A percentile compares a stretch with the other conserved stretches of the same genome.
Conservation (phyloP, 92 coral and sea anemone genomes). For the Paramuricea clavata region DNA sequence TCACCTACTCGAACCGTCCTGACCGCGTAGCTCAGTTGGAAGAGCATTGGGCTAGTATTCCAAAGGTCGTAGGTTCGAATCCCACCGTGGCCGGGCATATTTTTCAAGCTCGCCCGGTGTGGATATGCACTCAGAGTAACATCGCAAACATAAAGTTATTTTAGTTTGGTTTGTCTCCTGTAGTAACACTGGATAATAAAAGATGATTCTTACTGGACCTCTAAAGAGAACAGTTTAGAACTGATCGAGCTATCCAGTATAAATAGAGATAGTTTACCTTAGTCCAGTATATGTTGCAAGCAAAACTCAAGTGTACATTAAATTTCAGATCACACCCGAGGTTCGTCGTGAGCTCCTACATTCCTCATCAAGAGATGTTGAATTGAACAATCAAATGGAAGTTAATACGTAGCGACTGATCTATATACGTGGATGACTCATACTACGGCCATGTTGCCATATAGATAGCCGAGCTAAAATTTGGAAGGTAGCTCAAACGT, state of each 20-base stretch:
- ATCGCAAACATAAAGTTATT: too few relatives aligned
- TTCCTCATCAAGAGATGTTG: conserved; percentile 86
- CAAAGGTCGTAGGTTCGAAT: too few relatives aligned
- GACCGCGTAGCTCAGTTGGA: too few relatives aligned
- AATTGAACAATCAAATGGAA: conserved; percentile 40
- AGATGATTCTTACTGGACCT: not conserved
- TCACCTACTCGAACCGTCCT: too few relatives aligned
- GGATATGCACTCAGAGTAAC: too few relatives aligned
- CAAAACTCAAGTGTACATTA: not conserved
- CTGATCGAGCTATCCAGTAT: not conserved
- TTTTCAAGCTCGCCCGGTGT: too few relatives aligned
- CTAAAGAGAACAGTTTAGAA: not conserved
- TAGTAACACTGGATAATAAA: not conserved
- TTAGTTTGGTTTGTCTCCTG: not conserved
- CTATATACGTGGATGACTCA: not conserved
- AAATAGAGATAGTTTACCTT: not conserved
- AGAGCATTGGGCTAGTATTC: too few relatives aligned
- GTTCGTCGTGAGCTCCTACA: conserved; percentile 88
- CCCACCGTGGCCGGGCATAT: too few relatives aligned
- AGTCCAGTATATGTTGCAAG: not conserved
- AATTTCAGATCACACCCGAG: conserved; percentile 84
- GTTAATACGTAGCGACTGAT: not conserved
- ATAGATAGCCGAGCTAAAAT: too few relatives aligned
- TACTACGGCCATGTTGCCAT: too few relatives aligned
- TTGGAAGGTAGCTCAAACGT: too few relatives aligned